These are phyloP conservation scores for Tholera decimalis DNA, from an alignment of 2,888 invertebrate genomes.

Conservation along the genomic window DNA sequence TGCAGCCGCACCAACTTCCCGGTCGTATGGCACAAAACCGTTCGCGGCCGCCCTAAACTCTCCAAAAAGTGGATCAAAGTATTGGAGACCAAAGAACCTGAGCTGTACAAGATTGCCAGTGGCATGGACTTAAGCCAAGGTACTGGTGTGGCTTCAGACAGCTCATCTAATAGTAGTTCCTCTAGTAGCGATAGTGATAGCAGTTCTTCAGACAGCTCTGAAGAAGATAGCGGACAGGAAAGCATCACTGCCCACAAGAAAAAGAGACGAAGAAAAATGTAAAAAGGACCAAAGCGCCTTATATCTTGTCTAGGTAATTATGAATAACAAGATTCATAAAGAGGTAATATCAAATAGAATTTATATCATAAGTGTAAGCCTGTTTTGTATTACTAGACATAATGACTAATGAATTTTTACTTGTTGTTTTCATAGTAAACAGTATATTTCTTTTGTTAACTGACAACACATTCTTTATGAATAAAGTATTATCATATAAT, in stretches of 20 bases:
- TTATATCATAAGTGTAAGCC: conserved; percentile 74
- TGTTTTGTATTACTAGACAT: conserved; percentile 85
- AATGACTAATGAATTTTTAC: conserved; percentile 74
- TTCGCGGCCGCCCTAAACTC: conserved; percentile 98
- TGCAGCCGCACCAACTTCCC: conserved; percentile 99
- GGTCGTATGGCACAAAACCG: conserved; percentile 99
- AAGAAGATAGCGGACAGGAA: conserved; percentile 96
- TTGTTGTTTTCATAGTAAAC: conserved; percentile 76
- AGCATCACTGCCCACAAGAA: conserved; percentile 96
- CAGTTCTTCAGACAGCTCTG: conserved; percentile 90
- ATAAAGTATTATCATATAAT: conserved; percentile 74
- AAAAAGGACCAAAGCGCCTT: conserved; percentile 76
- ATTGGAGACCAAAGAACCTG: conserved; percentile 94
- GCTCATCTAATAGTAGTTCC: conserved; percentile 97
- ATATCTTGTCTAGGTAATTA: conserved; percentile 68
- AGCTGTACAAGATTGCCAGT: conserved; percentile 95
- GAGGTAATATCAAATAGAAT: conserved; percentile 61
- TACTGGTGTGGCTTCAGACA: conserved; percentile 98
- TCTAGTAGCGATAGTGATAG: conserved; percentile 93
- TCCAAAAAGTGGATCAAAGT: conserved; percentile 97
- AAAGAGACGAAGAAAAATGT: conserved; percentile 93
- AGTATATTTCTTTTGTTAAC: conserved; percentile 74
- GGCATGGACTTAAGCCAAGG: conserved; percentile 96
- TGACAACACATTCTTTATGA: conserved; percentile 70
- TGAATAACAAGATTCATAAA: conserved; percentile 70